Evolutionary conservation across 2,888 invertebrate species (phyloP).

Genomic region (Elysia crispata): DNA sequence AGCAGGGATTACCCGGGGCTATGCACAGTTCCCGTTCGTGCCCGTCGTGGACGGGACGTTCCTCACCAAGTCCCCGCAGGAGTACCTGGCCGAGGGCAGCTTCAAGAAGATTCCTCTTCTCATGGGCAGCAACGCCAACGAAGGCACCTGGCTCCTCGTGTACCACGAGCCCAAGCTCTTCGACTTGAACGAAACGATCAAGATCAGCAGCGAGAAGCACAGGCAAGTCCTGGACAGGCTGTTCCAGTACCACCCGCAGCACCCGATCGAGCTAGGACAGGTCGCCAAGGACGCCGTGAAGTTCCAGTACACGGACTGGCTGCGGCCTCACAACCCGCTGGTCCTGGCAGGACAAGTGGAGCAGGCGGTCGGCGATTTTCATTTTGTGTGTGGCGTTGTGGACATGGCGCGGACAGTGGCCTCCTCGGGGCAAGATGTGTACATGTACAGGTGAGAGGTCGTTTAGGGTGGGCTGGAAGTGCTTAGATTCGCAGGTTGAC

Average conservation of each 20-base stretch:
- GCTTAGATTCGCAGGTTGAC: too few relatives aligned
- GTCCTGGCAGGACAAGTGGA: conserved; percentile 35
- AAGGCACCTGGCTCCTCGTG: conserved; percentile 95
- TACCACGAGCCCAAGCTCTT: conserved; percentile 84
- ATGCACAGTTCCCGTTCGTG: conserved; percentile 92
- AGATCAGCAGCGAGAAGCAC: conserved; percentile 89
- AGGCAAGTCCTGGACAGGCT: conserved; percentile 87
- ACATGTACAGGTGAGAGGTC: conserved; percentile 87
- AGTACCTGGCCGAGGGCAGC: conserved; percentile 82
- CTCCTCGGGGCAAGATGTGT: conserved; percentile 90
- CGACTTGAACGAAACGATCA: conserved; percentile 50
- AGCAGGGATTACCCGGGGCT: conserved; percentile 70
- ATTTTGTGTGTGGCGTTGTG: conserved; percentile 96
- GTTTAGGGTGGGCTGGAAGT: too few relatives aligned
- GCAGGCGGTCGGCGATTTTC: conserved; percentile 88
- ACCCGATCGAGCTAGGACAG: conserved; percentile 82
- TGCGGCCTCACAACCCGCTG: conserved; percentile 81
- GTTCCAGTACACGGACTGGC: conserved; percentile 95
- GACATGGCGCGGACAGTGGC: conserved; percentile 94
- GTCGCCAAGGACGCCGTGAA: conserved; percentile 86
- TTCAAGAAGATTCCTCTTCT: conserved; percentile 95
- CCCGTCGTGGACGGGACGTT: conserved; percentile 96
- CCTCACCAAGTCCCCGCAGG: conserved; percentile 86
- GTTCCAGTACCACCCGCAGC: conserved; percentile 84
- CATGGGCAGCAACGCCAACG: conserved; percentile 94